Base-by-base conservation (phyloP, 1,140 invertebrate genomes). In the Acromyrmex heyeri region DNA sequence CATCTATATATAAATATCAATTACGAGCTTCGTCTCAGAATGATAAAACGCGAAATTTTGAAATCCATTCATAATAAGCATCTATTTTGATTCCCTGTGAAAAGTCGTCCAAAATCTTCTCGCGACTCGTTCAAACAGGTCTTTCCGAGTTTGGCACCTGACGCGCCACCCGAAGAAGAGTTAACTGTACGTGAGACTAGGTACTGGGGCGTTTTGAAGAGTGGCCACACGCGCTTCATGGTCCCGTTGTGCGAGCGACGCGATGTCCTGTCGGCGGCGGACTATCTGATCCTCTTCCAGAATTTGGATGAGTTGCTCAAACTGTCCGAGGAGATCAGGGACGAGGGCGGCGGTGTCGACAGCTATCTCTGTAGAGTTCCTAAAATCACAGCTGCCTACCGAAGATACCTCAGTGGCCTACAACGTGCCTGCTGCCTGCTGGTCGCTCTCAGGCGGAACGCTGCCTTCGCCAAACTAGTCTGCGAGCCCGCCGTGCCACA, bases 391-490 rank as follows among this genome's bases (percentile, higher is more conserved):
- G 96, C 96, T 12, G 96, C 97, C 38, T 98, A 98, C 93, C 97
- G 97, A 93, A 96, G 97, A 92, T 98, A 98, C 93, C 97, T 97
- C 92, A 96, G 97, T 87, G 98, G 98, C 57, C 96, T 98, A 77
- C 98, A 98, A 93, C 96, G 97, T 90, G 97, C 98, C 55, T 97
- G 98, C 91, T 98, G 97, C 91, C 96, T 98, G 30, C 94, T 98
- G 91, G 97, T 97, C 79, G 95, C 96, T 94, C 96, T 95, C 88
- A 96, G 94, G 92, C 95, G 92, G 93, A 96, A 95, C 95, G 95
- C 93, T 5, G 96, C 96, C 30, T 98, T 98, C 90, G 96, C 97
- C 30, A 96, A 97, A 55, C 96, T 98, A 88, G 96, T 97, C 76
- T 97, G 97, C 50, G 97, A 97, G 89, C 97, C 97, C 3, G 96